phyloP scores from a whole-genome alignment of 2,797 vertebrate species.

The Knipowitschia caucasica region DNA sequence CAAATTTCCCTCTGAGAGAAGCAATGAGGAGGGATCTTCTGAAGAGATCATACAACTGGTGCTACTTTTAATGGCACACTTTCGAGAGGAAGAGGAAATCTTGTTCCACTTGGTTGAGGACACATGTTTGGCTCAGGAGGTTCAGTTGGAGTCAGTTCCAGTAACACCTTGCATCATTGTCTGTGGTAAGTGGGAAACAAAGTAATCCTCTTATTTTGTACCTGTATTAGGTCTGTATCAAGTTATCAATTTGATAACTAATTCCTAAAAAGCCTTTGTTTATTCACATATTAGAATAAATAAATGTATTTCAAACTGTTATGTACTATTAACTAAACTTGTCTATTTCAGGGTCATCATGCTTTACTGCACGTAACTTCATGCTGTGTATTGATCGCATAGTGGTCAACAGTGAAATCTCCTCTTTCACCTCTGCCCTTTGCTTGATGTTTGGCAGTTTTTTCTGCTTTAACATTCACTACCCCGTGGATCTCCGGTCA shows the following conservation, averaged over 20 bases:
- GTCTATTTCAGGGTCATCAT: constrained; percentile 33
- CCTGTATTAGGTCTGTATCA: not conserved
- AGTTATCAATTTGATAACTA: not conserved
- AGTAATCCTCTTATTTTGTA: not conserved
- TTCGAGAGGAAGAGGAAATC: constrained; percentile 39
- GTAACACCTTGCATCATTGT: constrained; percentile 39
- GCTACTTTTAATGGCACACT: no score
- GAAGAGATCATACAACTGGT: no score
- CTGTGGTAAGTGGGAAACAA: constrained; percentile 27
- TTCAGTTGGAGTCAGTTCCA: constrained; percentile 30
- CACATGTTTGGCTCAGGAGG: constrained; percentile 23
- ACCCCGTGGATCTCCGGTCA: constrained; percentile 32
- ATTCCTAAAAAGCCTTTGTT: constrained; percentile 5
- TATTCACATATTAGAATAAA: no score
- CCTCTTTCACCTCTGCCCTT: constrained; percentile 27
- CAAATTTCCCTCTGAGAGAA: no score
- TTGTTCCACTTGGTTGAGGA: constrained; percentile 32
- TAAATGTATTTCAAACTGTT: no score
- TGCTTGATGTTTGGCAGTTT: constrained; percentile 32
- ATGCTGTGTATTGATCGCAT: constrained; percentile 32
- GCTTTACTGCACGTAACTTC: constrained; percentile 27
- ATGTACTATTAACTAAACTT: no score
- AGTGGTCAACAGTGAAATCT: constrained; percentile 24
- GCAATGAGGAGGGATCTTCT: no score
- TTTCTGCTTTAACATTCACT: constrained; percentile 37